Base-by-base conservation (phyloP, 1,140 invertebrate species). In the Sogatella furcifera region DNA sequence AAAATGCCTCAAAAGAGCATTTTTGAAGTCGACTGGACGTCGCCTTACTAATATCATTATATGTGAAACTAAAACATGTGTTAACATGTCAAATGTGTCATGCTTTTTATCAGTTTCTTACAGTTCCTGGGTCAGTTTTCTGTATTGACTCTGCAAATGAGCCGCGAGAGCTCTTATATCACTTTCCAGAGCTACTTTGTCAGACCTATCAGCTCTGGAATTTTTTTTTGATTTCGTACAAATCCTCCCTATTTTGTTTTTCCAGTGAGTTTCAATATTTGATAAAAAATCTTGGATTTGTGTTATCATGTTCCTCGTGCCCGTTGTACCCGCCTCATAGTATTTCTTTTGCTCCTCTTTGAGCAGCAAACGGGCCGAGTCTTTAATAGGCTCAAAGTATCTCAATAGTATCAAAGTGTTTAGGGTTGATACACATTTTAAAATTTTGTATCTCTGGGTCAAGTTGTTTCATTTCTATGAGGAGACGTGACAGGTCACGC, bases 11-110 rank as follows among this genome's bases (percentile, higher is more conserved):
- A 46, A 15, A 31, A 24, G 42, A 2, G 42, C 57, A 24, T 46
- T 43, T 34, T 59, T 59, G 17, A 59, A 59, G 28, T 59, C 57
- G 2, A 59, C 43, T 0, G 44, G 57, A 4, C 44, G 14, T 0
- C 57, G 19, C 21, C 22, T 59, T 21, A 59, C 52, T 11, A 59
- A 17, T 8, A 43, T 3, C 43, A 57, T 57, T 21, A 59, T 59
- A 17, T 59, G 57, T 21, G 42, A 21, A 8, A 59, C 44, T 11
- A 59, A 5, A 2, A 59, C 14, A 17, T 49, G 42, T 1, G 52
- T 14, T 1, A 59, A 11, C 3, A 9, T n/a, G 19, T 59, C 19
- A 43, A 31, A 59, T 4, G 10, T 8, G 8, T 24, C 34, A 31
- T 52, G 11, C 28, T 46, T 49, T 22, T 49, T 42, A 24, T 14